Evolutionary conservation across 2,113 vertebrate species (phyloP).

Genomic region (Odontophorus gujanensis): DNA sequence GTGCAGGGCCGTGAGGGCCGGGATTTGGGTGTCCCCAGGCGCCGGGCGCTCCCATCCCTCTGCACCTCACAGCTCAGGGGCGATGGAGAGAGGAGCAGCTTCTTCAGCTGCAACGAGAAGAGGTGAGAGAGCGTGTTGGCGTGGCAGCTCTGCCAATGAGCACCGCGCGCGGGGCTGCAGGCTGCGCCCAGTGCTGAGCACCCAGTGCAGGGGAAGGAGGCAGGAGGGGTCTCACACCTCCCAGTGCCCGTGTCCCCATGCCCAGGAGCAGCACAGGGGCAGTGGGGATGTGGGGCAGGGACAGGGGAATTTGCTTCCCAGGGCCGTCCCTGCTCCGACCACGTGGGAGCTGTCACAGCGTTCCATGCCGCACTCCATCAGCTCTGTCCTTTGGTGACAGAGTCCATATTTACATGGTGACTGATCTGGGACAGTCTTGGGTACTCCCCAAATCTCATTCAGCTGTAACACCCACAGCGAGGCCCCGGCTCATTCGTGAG

Average conservation of each 20-base stretch:
- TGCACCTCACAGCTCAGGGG: constrained; percentile 81
- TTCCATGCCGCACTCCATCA: not conserved
- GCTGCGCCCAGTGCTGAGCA: not conserved
- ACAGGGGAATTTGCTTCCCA: not conserved
- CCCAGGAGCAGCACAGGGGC: not conserved
- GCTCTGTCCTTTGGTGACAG: not conserved
- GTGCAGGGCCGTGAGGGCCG: constrained; percentile 80
- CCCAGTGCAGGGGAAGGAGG: not conserved
- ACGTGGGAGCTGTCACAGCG: not conserved
- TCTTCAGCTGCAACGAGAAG: constrained; percentile 85
- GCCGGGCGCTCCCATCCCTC: constrained; percentile 83
- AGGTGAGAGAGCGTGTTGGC: constrained; percentile 56
- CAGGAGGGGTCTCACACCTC: not conserved
- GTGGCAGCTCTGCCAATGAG: not conserved
- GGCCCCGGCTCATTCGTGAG: not conserved
- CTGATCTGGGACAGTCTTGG: not conserved
- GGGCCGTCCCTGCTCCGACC: not conserved
- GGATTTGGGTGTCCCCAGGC: constrained; percentile 81
- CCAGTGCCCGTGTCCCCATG: not conserved
- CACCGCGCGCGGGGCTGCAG: too few species aligned
- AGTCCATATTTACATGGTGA: not conserved
- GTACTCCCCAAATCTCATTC: not conserved
- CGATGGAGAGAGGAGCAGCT: constrained; percentile 90
- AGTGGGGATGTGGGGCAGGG: not conserved
- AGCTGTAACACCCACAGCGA: not conserved